Base-by-base conservation (phyloP, 1,140 invertebrate genomes). In the Hylaeus volcanicus region DNA sequence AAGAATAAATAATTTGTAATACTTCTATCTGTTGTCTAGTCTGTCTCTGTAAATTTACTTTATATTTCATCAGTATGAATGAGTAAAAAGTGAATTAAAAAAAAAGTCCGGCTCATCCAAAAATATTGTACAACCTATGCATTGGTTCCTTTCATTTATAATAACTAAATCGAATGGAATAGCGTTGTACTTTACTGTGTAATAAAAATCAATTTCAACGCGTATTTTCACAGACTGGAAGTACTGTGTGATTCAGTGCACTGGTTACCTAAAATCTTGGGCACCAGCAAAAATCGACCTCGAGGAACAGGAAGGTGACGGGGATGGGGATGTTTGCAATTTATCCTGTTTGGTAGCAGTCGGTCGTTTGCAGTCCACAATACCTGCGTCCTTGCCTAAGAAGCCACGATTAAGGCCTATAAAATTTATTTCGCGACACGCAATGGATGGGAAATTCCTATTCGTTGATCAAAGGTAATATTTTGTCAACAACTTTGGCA, bases 361-460 rank as follows among this genome's bases (percentile, higher is more conserved):
- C 45, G 97, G 97, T 8, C 94, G 96, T 53, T 93, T 96, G 1
- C 95, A 97, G 74, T 95, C 96, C 5, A 87, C 89, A 11, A 68
- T 86, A 58, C 58, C 84, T 26, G 41, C 86, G 51, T 73, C 88
- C 37, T 81, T 87, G 53, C 86, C 87, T 63, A 88, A 84, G 58
- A 89, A 88, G 63, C 89, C 91, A 9, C 84, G 84, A 65, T 87
- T 92, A 14, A 86, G 89, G 12, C 88, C 89, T 15, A 92, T 93
- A 68, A 98, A 99, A 93, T 99, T 99, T 89, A 97, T 99, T 71
- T 98, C 98, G 37, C 95, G 98, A 37, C 98, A 99, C 93, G 96
- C 97, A 39, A 96, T 98, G 81, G 98, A 99, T 89, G 98, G 98
- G 14, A 99, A 99, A 92, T 99, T 99, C 93, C 97, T 98, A 26